Base-by-base conservation (phyloP, 2,888 invertebrate genomes). In the Nymphalis c-album region DNA sequence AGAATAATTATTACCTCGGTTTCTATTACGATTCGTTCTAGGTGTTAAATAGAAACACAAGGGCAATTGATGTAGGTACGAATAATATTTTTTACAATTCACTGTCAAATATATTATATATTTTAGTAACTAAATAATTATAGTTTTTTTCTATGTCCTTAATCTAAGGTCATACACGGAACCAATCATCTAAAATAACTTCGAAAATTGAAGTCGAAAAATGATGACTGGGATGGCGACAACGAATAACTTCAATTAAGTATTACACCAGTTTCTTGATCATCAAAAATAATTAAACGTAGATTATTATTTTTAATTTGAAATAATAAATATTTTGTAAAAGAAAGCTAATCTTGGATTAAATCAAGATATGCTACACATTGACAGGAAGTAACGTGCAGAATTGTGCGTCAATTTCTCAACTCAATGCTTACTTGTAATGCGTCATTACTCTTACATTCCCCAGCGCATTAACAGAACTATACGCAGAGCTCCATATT, bases 1-100 rank as follows among this genome's bases (percentile, higher is more conserved):
- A 86, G 90, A 85, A 84, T 90, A 87, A 85, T 91, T 91, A 90
- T 90, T 87, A 83, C 78, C 76, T 81, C 75, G 76, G 84, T 80
- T 81, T 84, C 82, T 81, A 76, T 78, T 83, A 84, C 78, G 79
- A 85, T 84, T 86, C 83, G 79, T 78, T 76, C 64, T 73, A 85
- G 71, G 87, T 86, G 91, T 81, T 88, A 90, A 90, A 80, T 76
- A 80, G 73, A 77, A 71, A 63, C 79, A 82, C 90, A 91, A 91
- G 90, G 90, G 86, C 84, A 85, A 78, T 77, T 78, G 73, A 73
- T 69, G 74, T 22, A 22, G 22, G 22, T 70, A 67, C 64, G 70
- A 73, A 73, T 76, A 71, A 70, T 76, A 78, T 78, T 80, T 40
- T 75, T 75, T 71, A 70, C 68, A 69, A 65, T 61, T 61, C 51